Percentiles rank a stretch among this genome's conserved stretches.
phyloP scores from a whole-genome alignment of 2,888 invertebrate species.

The Trimorus sp. region DNA sequence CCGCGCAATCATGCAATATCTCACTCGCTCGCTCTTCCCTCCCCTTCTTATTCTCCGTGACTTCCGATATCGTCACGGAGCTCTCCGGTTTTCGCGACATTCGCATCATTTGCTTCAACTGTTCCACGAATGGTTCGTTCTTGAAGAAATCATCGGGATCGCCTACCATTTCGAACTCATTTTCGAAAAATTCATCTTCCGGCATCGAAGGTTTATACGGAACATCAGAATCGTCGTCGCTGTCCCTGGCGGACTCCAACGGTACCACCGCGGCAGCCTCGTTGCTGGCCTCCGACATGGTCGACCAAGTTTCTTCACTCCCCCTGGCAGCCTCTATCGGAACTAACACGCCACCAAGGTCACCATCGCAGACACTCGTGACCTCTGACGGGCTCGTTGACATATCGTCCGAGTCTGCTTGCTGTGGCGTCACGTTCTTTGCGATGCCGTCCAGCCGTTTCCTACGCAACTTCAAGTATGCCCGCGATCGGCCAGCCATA shows the following conservation, averaged over 20 bases:
- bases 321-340: not conserved
- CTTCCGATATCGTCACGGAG: constrained; percentile 10
- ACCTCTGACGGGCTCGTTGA: not conserved
- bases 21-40: not conserved
- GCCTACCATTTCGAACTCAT: too few species aligned
- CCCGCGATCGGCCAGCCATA: too few species aligned
- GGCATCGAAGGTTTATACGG: too few species aligned
- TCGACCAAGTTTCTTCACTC: too few species aligned
- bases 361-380: not conserved
- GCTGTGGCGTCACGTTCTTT: not conserved
- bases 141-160: too few species aligned
- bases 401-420: constrained; percentile 29
- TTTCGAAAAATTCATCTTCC: too few species aligned
- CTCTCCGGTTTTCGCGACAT: not conserved
- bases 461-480: not conserved
- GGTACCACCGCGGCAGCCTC: not conserved
- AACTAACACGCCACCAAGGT: not conserved
- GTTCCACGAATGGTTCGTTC: too few species aligned
- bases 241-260: not conserved
- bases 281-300: too few species aligned
- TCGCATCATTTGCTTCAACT: too few species aligned
- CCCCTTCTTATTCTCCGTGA: too few species aligned
- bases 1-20: not conserved
- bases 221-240: too few species aligned
- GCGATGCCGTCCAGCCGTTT: constrained; percentile 16